Evolutionary conservation across 2,888 invertebrate species (phyloP).

Genomic region (Eristalis intricaria): DNA sequence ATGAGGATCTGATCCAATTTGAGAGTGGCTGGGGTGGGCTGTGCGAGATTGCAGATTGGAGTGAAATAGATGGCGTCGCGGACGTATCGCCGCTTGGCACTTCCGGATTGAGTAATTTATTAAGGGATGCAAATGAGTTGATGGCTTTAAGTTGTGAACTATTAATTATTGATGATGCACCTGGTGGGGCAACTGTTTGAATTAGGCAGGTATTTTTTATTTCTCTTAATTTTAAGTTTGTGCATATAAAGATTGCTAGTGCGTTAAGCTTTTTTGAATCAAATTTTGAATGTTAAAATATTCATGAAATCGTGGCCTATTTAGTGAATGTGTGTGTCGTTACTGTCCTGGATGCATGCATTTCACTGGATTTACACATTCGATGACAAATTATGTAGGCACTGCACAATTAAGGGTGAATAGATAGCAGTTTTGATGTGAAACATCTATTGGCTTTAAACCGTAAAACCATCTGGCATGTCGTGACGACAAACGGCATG

Average conservation of each 20-base stretch:
- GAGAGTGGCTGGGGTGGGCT: constrained; percentile 9
- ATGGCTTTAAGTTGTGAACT: neutral
- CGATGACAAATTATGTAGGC: too few relatives aligned
- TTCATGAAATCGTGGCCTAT: too few relatives aligned
- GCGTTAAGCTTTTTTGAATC: too few relatives aligned
- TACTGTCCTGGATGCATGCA: too few relatives aligned
- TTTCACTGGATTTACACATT: too few relatives aligned
- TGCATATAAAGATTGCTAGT: neutral
- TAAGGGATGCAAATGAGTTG: constrained; percentile 5
- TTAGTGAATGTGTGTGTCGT: too few relatives aligned
- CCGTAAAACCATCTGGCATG: too few relatives aligned
- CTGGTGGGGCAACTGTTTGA: constrained; percentile 16
- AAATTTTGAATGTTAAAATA: too few relatives aligned
- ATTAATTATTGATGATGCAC: constrained; percentile 17
- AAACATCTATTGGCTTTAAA: too few relatives aligned
- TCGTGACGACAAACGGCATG: too few relatives aligned
- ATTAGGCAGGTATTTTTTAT: neutral
- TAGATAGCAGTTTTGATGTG: too few relatives aligned
- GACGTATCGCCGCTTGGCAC: constrained; percentile 34
- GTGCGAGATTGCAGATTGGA: constrained; percentile 33
- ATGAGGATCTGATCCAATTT: constrained; percentile 43
- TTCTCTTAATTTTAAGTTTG: neutral
- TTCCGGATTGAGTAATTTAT: constrained; percentile 55
- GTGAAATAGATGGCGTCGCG: constrained; percentile 64
- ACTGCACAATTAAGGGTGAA: too few relatives aligned